Conservation (phyloP, 1,140 invertebrate species). For the Portunus trituberculatus region DNA sequence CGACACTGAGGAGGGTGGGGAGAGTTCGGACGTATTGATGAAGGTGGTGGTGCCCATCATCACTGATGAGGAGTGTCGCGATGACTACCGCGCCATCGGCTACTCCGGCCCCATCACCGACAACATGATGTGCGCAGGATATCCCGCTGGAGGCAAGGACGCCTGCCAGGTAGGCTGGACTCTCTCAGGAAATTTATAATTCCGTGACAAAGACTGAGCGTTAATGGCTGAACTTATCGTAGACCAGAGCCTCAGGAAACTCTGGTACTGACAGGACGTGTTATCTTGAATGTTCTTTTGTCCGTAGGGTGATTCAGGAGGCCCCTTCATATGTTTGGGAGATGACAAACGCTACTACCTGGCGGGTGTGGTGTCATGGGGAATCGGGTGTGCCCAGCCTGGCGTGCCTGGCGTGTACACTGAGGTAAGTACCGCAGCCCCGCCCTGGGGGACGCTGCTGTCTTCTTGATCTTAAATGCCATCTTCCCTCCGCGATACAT, state of each 20-base stretch:
- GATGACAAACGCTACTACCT: slow-evolving; percentile 81
- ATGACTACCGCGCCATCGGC: slow-evolving; percentile 51
- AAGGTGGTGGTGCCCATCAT: slow-evolving; percentile 72
- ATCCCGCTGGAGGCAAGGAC: slow-evolving; percentile 46
- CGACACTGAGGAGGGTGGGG: slow-evolving; percentile 36
- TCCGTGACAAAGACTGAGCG: background rate
- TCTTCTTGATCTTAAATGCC: no score
- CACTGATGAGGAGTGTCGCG: slow-evolving; percentile 38
- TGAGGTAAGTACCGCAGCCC: slow-evolving; percentile 81
- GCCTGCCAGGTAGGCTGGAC: slow-evolving; percentile 64
- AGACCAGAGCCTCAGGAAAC: background rate
- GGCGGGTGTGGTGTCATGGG: slow-evolving; percentile 88
- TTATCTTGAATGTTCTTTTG: background rate
- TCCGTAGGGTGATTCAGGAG: slow-evolving; percentile 79
- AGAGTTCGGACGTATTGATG: slow-evolving; percentile 53
- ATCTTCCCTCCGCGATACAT: background rate
- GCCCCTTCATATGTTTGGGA: slow-evolving; percentile 77
- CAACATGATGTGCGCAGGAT: slow-evolving; percentile 71
- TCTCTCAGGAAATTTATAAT: background rate
- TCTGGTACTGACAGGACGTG: background rate
- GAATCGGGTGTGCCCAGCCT: slow-evolving; percentile 83
- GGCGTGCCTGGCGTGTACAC: slow-evolving; percentile 88
- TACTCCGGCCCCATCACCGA: slow-evolving; percentile 68
- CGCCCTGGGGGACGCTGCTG: no score
- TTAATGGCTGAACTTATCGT: slow-evolving; percentile 78